A percentile compares a stretch with the other conserved stretches of the same genome.
Evolutionary conservation across 2,113 vertebrate genomes (phyloP).

Genomic region (Gnathonemus longibarbis): DNA sequence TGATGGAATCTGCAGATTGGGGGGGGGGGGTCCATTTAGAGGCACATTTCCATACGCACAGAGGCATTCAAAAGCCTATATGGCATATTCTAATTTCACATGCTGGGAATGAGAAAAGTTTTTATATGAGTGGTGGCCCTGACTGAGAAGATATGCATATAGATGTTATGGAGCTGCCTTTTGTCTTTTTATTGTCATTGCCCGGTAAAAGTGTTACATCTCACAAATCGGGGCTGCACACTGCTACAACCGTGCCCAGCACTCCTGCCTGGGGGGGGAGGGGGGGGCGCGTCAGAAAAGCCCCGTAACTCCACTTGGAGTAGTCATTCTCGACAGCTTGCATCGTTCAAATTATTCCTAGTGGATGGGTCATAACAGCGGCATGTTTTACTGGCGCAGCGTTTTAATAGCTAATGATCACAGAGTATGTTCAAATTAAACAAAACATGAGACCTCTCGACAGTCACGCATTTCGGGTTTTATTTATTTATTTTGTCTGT

Average conservation of each 20-base stretch:
- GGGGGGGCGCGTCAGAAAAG: background rate
- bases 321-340: constrained; percentile 19
- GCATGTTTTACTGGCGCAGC: constrained; percentile 9
- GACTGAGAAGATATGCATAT: background rate
- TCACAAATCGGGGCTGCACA: background rate
- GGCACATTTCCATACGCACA: constrained; percentile 17
- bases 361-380: constrained; percentile 25
- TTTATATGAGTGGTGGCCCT: background rate
- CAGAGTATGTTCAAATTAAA: constrained; percentile 19
- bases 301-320: constrained; percentile 10
- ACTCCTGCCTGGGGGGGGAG: background rate
- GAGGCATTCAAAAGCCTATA: background rate
- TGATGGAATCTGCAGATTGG: background rate
- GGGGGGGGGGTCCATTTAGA: background rate
- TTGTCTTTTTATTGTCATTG: background rate
- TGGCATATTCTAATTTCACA: background rate
- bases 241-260: background rate
- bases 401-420: constrained; percentile 29
- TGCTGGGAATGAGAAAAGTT: background rate
- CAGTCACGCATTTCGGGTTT: background rate
- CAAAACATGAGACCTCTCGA: constrained; percentile 39
- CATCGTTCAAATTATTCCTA: constrained; percentile 34
- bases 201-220: background rate
- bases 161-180: background rate
- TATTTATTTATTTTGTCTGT: background rate